Conservation (phyloP, 2,113 vertebrate species). For the Poeciliopsis occidentalis region DNA sequence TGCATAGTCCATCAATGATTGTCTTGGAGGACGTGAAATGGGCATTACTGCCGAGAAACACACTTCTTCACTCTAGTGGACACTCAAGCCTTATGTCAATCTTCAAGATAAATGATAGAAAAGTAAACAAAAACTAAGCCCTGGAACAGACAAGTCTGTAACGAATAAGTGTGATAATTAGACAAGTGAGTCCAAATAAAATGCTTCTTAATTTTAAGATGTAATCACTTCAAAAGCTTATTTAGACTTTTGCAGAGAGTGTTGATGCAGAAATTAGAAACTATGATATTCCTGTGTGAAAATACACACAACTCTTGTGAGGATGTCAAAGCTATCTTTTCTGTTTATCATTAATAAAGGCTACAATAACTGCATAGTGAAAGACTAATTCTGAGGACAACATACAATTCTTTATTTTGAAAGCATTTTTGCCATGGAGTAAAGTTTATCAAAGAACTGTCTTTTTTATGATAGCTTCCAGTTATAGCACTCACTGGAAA, state of each 20-base stretch:
- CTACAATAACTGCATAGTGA: too few species aligned
- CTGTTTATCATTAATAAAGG: too few species aligned
- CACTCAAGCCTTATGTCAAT: constrained; percentile 24
- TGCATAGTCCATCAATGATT: constrained; percentile 45
- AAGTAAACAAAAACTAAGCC: constrained; percentile 5
- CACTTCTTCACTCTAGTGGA: constrained; percentile 22
- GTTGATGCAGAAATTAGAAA: neutral
- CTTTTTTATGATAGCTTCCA: neutral
- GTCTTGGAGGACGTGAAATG: constrained; percentile 47
- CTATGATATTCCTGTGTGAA: too few species aligned
- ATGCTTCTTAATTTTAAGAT: constrained; percentile 17
- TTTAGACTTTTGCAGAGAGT: too few species aligned
- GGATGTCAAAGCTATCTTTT: too few species aligned
- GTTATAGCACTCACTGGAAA: neutral
- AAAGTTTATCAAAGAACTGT: too few species aligned
- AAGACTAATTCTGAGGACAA: too few species aligned
- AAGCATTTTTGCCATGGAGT: too few species aligned
- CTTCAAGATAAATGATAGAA: constrained; percentile 47
- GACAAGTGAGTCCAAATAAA: neutral
- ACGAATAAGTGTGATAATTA: constrained; percentile 28
- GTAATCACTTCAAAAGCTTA: neutral
- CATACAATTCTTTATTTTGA: too few species aligned
- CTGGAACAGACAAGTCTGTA: constrained; percentile 19
- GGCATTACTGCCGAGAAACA: constrained; percentile 44
- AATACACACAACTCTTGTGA: too few species aligned